Percentiles rank a stretch among this genome's conserved stretches.
These are phyloP conservation scores for Andinoacara biseriatus DNA, from an alignment of 2,113 vertebrate genomes.

Conservation along the genomic window DNA sequence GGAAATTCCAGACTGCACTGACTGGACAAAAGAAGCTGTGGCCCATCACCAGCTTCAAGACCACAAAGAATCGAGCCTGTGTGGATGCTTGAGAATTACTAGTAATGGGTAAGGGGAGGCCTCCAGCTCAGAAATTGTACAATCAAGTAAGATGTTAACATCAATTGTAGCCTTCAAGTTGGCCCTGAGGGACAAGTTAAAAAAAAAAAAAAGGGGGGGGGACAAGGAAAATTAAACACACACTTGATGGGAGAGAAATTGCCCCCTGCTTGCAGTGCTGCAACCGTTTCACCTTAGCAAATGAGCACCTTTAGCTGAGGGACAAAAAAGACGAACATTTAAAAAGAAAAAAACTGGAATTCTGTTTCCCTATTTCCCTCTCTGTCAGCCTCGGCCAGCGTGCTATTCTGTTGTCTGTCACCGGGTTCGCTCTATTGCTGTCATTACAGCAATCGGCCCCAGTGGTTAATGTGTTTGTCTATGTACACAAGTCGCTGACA, in stretches of 20 bases:
- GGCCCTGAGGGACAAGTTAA: conserved; percentile 35
- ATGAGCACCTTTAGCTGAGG: conserved; percentile 75
- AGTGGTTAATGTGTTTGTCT: conserved; percentile 80
- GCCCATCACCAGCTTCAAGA: neutral
- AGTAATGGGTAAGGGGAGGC: conserved; percentile 13
- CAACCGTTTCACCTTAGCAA: conserved; percentile 75
- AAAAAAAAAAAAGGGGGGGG: conserved; percentile 32
- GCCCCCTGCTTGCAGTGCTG: conserved; percentile 53
- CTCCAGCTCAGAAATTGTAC: conserved; percentile 45
- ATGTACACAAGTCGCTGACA: conserved; percentile 55
- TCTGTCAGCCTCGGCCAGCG: conserved; percentile 72
- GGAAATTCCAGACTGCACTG: neutral
- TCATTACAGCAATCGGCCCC: conserved; percentile 73
- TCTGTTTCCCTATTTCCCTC: conserved; percentile 72
- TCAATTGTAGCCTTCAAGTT: conserved; percentile 70
- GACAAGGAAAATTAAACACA: conserved; percentile 74
- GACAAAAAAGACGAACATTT: conserved; percentile 38
- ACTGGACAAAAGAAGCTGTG: neutral
- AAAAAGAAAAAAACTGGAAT: conserved; percentile 23
- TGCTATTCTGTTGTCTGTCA: conserved; percentile 74
- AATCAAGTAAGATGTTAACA: conserved; percentile 75
- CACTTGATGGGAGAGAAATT: conserved; percentile 79
- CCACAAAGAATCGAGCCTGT: conserved; percentile 2
- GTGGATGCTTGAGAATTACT: conserved; percentile 12
- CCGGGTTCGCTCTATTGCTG: conserved; percentile 70